Evolutionary conservation across 2,888 invertebrate genomes (phyloP).

Genomic region (Cactoblastis cactorum): DNA sequence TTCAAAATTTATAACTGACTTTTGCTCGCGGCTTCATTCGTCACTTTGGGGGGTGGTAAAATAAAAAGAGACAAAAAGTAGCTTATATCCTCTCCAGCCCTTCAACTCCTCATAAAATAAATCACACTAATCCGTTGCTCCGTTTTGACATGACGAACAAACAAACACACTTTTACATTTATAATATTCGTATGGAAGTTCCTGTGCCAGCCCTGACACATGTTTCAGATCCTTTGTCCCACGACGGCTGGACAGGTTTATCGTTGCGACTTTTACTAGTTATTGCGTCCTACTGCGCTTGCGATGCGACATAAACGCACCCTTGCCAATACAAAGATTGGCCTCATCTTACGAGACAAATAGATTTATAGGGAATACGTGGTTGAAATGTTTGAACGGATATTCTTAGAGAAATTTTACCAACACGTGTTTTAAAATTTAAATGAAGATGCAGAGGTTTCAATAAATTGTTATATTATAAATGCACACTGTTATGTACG

Average conservation of each 20-base stretch:
- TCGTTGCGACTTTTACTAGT: conserved; percentile 57
- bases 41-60: too few relatives aligned
- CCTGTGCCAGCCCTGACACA: conserved; percentile 12
- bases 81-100: too few relatives aligned
- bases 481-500: too few relatives aligned
- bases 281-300: conserved; percentile 51
- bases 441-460: too few relatives aligned
- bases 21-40: too few relatives aligned
- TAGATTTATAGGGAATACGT: conserved; percentile 33
- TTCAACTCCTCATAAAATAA: too few relatives aligned
- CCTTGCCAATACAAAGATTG: conserved; percentile 53
- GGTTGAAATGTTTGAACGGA: neutral
- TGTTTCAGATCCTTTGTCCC: conserved; percentile 51
- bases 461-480: too few relatives aligned
- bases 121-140: too few relatives aligned
- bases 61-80: too few relatives aligned
- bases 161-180: neutral
- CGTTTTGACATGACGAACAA: neutral
- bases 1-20: too few relatives aligned
- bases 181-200: too few relatives aligned
- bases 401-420: conserved; percentile 13
- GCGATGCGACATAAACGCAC: conserved; percentile 48
- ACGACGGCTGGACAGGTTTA: conserved; percentile 55
- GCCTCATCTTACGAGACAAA: conserved; percentile 38
- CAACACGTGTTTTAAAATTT: neutral